A percentile compares a stretch with the other conserved stretches of the same genome.
Evolutionary conservation across 2,113 vertebrate species (phyloP).

Genomic region (Microcebus jonahi): DNA sequence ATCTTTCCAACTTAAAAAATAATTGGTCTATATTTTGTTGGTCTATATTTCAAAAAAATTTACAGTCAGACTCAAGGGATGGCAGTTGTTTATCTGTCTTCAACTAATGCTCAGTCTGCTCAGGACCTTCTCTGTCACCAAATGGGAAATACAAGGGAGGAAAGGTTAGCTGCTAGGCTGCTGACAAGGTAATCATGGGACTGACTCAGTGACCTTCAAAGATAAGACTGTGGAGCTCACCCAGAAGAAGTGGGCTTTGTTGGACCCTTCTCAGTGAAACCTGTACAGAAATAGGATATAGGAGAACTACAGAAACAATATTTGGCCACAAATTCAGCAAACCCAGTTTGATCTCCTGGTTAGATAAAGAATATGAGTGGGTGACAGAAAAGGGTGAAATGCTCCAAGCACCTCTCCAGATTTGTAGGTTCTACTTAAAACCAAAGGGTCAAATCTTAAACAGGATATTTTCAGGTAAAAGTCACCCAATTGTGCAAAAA

Average conservation of each 20-base stretch:
- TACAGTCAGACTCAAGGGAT: neutral
- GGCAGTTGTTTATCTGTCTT: neutral
- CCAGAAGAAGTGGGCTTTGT: neutral
- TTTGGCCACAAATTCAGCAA: neutral
- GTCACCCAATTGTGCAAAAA: neutral
- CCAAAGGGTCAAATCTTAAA: neutral
- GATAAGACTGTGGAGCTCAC: neutral
- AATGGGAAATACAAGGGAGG: neutral
- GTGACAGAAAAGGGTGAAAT: neutral
- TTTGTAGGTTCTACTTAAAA: neutral
- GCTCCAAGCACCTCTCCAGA: neutral
- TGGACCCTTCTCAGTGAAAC: neutral
- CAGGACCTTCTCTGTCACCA: neutral
- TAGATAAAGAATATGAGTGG: neutral
- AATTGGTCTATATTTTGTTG: neutral
- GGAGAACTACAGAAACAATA: neutral
- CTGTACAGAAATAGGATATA: neutral
- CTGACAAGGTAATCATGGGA: neutral
- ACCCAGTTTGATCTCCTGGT: neutral
- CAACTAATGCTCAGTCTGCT: neutral
- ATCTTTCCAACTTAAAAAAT: constrained; percentile 37
- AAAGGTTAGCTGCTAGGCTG: neutral
- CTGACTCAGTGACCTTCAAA: neutral
- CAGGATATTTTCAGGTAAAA: neutral
- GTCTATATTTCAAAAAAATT: neutral